Percentiles rank a stretch among this genome's conserved stretches.
These are phyloP conservation scores for Ormyrus rosae DNA, from an alignment of 2,888 invertebrate genomes.

Conservation along the genomic window DNA sequence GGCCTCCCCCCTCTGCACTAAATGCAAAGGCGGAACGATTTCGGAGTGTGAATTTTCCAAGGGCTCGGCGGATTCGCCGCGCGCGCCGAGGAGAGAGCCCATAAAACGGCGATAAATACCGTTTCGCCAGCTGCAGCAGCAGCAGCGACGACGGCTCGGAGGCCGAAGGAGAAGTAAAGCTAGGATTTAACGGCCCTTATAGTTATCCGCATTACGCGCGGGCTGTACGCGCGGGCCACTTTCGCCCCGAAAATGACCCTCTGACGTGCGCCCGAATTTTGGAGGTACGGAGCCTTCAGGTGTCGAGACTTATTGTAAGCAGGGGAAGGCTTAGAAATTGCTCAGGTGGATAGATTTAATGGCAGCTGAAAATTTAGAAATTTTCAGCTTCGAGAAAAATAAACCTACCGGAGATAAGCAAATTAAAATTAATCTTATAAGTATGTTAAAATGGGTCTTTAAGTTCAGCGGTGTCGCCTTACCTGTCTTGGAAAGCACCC, in stretches of 20 bases:
- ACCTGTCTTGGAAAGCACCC: too few species aligned
- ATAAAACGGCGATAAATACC: slow-evolving; percentile 73
- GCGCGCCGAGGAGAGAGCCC: slow-evolving; percentile 65
- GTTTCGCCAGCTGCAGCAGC: slow-evolving; percentile 69
- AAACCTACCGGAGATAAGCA: too few species aligned
- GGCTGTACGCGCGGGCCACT: slow-evolving; percentile 38
- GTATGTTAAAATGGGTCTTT: too few species aligned
- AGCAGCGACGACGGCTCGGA: background rate
- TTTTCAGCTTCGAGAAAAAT: too few species aligned
- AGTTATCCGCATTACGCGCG: slow-evolving; percentile 64
- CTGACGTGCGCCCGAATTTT: background rate
- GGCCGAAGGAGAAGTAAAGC: slow-evolving; percentile 22
- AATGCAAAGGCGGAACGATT: slow-evolving; percentile 43
- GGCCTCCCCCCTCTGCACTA: slow-evolving; percentile 11
- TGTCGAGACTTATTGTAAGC: background rate
- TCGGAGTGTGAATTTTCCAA: slow-evolving; percentile 64
- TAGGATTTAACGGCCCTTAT: slow-evolving; percentile 62
- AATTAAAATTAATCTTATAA: too few species aligned
- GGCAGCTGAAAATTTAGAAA: too few species aligned
- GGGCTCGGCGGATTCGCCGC: slow-evolving; percentile 57
- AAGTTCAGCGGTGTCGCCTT: too few species aligned
- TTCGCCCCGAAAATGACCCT: slow-evolving; percentile 2
- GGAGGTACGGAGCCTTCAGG: background rate
- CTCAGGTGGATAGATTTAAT: too few species aligned
- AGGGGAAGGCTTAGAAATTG: too few species aligned